phyloP scores from a whole-genome alignment of 2,113 vertebrate species.

The Hippocampus guttulatus region DNA sequence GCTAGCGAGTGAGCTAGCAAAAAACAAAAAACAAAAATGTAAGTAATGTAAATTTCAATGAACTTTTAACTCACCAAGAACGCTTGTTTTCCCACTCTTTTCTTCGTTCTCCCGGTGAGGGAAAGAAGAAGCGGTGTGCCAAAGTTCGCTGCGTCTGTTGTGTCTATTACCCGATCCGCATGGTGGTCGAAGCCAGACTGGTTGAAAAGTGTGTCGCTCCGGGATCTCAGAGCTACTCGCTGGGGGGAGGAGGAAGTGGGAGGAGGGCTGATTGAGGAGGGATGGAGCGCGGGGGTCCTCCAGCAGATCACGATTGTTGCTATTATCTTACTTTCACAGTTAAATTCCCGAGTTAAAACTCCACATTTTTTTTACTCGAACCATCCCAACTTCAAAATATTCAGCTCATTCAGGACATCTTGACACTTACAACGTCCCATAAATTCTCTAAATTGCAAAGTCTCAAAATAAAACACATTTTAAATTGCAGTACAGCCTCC shows the following conservation, averaged over 20 bases:
- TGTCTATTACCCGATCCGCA: constrained; percentile 52
- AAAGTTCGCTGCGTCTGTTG: constrained; percentile 30
- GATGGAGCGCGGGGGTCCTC: not conserved
- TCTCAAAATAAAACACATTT: too few relatives aligned
- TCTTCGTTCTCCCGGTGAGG: constrained; percentile 22
- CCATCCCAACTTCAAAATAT: too few relatives aligned
- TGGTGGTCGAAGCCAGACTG: constrained; percentile 53
- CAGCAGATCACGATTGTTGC: too few relatives aligned
- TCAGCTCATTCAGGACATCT: too few relatives aligned
- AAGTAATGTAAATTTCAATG: too few relatives aligned
- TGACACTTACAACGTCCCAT: too few relatives aligned
- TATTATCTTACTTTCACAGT: too few relatives aligned
- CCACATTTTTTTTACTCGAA: too few relatives aligned
- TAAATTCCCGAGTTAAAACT: too few relatives aligned
- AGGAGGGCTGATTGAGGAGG: not conserved
- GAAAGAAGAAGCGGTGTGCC: constrained; percentile 34
- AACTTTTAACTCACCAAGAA: constrained; percentile 41
- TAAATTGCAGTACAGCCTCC: too few relatives aligned
- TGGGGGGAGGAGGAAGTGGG: constrained; percentile 6
- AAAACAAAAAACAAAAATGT: not conserved
- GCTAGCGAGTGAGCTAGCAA: constrained; percentile 12
- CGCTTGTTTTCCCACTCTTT: constrained; percentile 5
- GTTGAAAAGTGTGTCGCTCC: constrained; percentile 50
- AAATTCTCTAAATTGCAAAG: too few relatives aligned
- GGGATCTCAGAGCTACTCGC: constrained; percentile 42